Evolutionary conservation across 1,140 invertebrate species (phyloP), one percentile per base, ranked within the genome.

Genomic region (Rhizoglyphus robini): DNA sequence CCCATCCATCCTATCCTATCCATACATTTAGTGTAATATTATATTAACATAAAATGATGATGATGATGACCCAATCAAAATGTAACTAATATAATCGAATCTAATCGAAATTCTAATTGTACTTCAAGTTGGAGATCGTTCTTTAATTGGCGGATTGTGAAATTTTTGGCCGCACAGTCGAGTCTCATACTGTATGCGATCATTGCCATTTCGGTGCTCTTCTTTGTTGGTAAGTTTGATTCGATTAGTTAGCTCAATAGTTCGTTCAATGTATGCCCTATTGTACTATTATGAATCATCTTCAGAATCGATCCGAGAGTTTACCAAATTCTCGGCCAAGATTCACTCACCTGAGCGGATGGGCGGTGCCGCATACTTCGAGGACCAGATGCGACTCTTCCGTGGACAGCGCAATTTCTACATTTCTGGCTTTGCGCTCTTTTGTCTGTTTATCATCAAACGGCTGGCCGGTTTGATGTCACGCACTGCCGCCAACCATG

Each of bases 321-420:
- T 97, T 82, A 80, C 85, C 29, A 97, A 96, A 76, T 99, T 98
- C 74, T 88, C 87, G 0, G 23, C 41, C 23, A 46, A 46, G 23
- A 46, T 46, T 46, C 41, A 46, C 41, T 15, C 41, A n/a, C n/a
- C n/a, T n/a, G n/a, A n/a, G n/a, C n/a, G n/a, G n/a, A n/a, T n/a
- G n/a, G 69, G 58, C n/a, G 73, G 74, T 23, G 71, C 72, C 29
- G 73, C 73, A n/a, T 78, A 83, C 64, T 49, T 74, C 8, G 83
- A 95, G 73, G 74, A 74, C 75, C 88, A 80, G 68, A 96, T 99
- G 94, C 84, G 90, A 64, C 76, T 98, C 34, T 99, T 99, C 78
- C 81, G 95, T 64, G 90, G 96, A 4, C 96, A 99, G 76, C 82
- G 96, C 18, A 99, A 99, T 75, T 95, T 98, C 72, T 98, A 98